Base-by-base conservation (phyloP, 2,888 invertebrate species). In the Cacoxenus indagator region DNA sequence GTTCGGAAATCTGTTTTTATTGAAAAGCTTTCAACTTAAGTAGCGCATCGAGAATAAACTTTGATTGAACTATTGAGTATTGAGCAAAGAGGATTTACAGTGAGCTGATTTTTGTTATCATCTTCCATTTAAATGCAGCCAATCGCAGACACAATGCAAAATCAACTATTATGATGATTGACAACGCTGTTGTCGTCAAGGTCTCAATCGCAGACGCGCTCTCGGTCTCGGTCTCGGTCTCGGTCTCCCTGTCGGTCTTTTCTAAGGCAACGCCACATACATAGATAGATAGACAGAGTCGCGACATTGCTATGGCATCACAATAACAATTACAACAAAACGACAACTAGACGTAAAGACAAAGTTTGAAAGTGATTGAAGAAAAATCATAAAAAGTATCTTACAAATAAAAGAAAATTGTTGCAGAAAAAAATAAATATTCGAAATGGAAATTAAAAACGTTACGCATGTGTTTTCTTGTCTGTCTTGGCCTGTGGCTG, bases 381-480 rank as follows among this genome's bases (percentile, higher is more conserved):
- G 51, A 19, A 51, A 19, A 51, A 19, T 8, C 51, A 51, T 11
- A 37, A 37, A 11, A 37, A 37, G n/a, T n/a, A n/a, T n/a, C 45
- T 51, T 3, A 19, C n/a, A 51, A 51, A 19, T 22, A 19, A 22
- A 51, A 51, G 51, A 51, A 51, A 51, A 51, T 51, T 51, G 51
- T 17, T 51, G 2, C 6, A 48, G 19, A 14, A 51, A 51, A 51
- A 22, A 51, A 37, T 0, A 4, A 5, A 37, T 37, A 59, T 64
- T 64, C 45, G 9, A 51, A 78, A 76, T 71, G 79, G 84, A 81
- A 84, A 82, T 83, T 78, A 79, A 82, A 82, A 82, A 78, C 78
- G 78, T 76, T 77, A 77, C 78, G 81, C 79, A 83, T 81, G 75
- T 78, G 78, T 79, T 76, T 70, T 75, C 65, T 65, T 71, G 45